A percentile compares a stretch with the other conserved stretches of the same genome.
These are phyloP conservation scores for Agrotis segetum DNA, from an alignment of 2,888 invertebrate species.

Conservation along the genomic window DNA sequence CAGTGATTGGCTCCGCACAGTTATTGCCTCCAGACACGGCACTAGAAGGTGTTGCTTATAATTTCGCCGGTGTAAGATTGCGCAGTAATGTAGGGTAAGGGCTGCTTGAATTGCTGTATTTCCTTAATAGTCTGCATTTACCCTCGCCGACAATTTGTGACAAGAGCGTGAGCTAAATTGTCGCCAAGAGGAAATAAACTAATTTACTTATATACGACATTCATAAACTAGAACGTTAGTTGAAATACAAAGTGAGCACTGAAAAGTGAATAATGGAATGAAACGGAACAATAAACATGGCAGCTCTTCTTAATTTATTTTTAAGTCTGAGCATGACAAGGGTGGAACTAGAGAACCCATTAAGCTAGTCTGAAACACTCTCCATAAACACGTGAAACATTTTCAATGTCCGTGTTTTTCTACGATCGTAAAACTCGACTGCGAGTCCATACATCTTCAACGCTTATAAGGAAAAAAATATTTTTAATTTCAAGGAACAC, in stretches of 20 bases:
- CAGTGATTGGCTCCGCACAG: slow-evolving; percentile 71
- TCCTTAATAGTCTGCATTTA: slow-evolving; percentile 91
- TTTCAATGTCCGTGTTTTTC: slow-evolving; percentile 50
- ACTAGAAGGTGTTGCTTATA: slow-evolving; percentile 90
- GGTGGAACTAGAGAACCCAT: slow-evolving; percentile 25
- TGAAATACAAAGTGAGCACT: slow-evolving; percentile 77
- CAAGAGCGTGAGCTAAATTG: slow-evolving; percentile 90
- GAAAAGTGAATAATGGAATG: slow-evolving; percentile 69
- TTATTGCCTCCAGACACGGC: slow-evolving; percentile 87
- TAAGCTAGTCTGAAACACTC: slow-evolving; percentile 41
- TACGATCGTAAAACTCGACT: slow-evolving; percentile 45
- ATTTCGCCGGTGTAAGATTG: slow-evolving; percentile 89
- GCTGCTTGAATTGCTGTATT: slow-evolving; percentile 90
- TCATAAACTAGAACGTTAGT: slow-evolving; percentile 80
- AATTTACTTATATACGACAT: slow-evolving; percentile 88
- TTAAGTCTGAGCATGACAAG: slow-evolving; percentile 53
- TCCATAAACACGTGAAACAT: slow-evolving; percentile 40
- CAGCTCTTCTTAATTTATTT: slow-evolving; percentile 60
- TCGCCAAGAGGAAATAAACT: slow-evolving; percentile 90
- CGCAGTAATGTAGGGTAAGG: slow-evolving; percentile 89
- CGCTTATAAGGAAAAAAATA: slow-evolving; percentile 67
- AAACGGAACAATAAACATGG: slow-evolving; percentile 60
- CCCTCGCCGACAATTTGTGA: slow-evolving; percentile 90
- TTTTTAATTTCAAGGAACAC: slow-evolving; percentile 79
- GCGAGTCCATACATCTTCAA: slow-evolving; percentile 49